Evolutionary conservation across 37 sponge, comb jelly and placozoan species (phyloP).

Genomic region (Petrosia ficiformis): DNA sequence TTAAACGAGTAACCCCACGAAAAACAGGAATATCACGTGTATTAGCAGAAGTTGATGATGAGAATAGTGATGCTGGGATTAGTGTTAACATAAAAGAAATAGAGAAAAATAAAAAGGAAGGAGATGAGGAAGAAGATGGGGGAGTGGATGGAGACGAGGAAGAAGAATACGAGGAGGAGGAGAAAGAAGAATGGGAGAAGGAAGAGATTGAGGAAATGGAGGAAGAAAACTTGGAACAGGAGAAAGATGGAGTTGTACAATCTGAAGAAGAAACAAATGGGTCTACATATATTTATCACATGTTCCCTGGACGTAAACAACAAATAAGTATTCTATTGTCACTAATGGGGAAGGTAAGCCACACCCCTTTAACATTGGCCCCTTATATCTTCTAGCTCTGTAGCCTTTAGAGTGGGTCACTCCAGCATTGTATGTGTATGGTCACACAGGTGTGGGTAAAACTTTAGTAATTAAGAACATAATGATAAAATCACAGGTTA

Average conservation of each 20-base stretch:
- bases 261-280: background rate
- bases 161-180: background rate
- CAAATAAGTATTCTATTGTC: slow-evolving; percentile 37
- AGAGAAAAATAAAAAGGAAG: background rate
- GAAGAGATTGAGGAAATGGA: background rate
- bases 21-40: too few relatives aligned
- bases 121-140: slow-evolving; percentile 4
- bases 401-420: background rate
- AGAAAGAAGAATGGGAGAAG: background rate
- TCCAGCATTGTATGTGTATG: slow-evolving; percentile 39
- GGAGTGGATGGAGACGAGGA: background rate
- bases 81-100: background rate
- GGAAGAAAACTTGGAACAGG: background rate
- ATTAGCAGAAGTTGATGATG: background rate
- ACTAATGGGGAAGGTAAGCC: slow-evolving; percentile 25
- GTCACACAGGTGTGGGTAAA: slow-evolving; percentile 62
- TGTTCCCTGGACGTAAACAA: slow-evolving; percentile 33
- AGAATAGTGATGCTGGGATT: background rate
- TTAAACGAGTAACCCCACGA: too few relatives aligned
- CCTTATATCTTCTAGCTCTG: background rate
- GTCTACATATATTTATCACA: background rate
- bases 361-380: background rate
- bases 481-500: slow-evolving; percentile 26
- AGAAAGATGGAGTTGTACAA: background rate
- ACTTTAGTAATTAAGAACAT: slow-evolving; percentile 26